A percentile compares a stretch with the other conserved stretches of the same genome.
Conservation (phyloP, 2,797 vertebrate species). For the Delichon dasypus region DNA sequence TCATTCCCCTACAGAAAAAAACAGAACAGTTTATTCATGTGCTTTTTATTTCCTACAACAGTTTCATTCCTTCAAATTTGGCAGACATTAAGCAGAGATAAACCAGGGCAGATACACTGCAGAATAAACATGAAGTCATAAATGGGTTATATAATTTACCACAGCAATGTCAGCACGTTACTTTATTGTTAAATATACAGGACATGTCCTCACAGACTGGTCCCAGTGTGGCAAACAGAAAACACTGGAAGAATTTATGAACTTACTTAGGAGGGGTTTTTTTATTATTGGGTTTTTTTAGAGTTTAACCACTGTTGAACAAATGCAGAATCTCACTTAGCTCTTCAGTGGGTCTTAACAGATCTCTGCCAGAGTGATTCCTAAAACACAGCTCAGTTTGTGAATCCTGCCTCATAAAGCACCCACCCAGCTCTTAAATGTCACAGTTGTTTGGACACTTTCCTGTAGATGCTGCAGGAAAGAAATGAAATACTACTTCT, state of each 20-base stretch:
- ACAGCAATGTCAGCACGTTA: not conserved
- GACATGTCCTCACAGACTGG: not conserved
- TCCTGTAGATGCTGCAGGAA: not conserved
- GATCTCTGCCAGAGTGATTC: not conserved
- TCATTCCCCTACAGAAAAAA: constrained; percentile 54
- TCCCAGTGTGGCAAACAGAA: not conserved
- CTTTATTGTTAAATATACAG: not conserved
- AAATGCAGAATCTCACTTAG: not conserved
- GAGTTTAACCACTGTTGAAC: not conserved
- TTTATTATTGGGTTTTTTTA: fast-evolving
- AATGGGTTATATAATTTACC: not conserved
- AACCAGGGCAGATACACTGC: not conserved
- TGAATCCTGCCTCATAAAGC: not conserved
- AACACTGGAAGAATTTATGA: not conserved
- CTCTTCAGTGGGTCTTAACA: not conserved
- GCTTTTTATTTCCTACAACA: not conserved
- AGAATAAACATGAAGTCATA: not conserved
- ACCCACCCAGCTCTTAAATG: not conserved
- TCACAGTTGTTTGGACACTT: not conserved
- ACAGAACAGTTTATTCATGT: not conserved
- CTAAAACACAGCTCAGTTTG: not conserved
- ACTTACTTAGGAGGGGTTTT: fast-evolving
- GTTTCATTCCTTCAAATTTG: not conserved
- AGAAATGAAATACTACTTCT: not conserved
- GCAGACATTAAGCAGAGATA: not conserved